phyloP scores from a whole-genome alignment of 2,797 vertebrate genomes.

The Leucoraja ocellata region DNA sequence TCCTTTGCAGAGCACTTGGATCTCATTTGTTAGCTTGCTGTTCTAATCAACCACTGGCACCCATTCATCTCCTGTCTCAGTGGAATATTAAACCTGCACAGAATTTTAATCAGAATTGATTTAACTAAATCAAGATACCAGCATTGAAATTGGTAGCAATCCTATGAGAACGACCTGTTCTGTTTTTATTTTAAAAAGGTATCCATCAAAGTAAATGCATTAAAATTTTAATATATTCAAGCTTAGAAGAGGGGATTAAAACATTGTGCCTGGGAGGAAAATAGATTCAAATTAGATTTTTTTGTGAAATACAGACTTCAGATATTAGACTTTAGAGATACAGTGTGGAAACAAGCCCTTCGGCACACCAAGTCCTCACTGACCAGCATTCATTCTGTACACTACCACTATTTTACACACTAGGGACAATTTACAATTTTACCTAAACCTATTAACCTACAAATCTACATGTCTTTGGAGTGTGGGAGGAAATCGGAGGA shows the following conservation, averaged over 20 bases:
- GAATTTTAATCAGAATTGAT: constrained; percentile 74
- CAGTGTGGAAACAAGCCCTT: no score
- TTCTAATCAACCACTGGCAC: constrained; percentile 68
- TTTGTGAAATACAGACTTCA: constrained; percentile 16
- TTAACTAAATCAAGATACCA: constrained; percentile 66
- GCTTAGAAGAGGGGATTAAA: constrained; percentile 39
- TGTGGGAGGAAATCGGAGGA: no score
- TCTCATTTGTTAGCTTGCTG: constrained; percentile 72
- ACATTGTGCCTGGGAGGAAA: constrained; percentile 42
- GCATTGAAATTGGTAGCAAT: constrained; percentile 58
- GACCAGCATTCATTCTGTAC: no score
- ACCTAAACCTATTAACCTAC: no score
- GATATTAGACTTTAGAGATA: no score
- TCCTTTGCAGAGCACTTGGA: constrained; percentile 63
- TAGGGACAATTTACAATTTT: no score
- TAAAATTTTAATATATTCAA: background rate
- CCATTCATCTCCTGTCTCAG: constrained; percentile 67
- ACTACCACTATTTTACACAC: no score
- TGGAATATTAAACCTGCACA: constrained; percentile 61
- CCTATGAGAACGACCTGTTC: constrained; percentile 55
- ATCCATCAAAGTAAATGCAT: background rate
- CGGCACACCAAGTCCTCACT: no score
- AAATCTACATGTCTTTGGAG: no score
- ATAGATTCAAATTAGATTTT: constrained; percentile 44
- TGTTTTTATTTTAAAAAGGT: background rate